Evolutionary conservation across 2,113 vertebrate species (phyloP).

Genomic region (Lophochroa leadbeateri): DNA sequence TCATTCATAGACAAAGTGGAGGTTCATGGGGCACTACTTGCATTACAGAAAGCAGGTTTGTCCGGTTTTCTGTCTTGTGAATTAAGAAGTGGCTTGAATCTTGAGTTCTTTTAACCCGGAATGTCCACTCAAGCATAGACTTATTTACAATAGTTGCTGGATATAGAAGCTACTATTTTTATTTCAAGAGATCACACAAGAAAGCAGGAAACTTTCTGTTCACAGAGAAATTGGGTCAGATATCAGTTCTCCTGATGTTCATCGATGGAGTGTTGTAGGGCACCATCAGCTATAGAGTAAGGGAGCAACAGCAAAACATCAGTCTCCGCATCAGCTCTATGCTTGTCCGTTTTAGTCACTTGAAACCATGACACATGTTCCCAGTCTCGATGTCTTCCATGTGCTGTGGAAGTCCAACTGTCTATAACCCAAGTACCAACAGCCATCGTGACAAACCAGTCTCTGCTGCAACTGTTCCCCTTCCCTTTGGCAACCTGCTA

Average conservation of each 20-base stretch:
- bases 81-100: not conserved
- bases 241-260: not conserved
- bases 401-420: slow-evolving; percentile 63
- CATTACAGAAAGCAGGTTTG: not conserved
- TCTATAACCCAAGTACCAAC: not conserved
- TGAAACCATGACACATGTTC: not conserved
- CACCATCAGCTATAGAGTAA: not conserved
- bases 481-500: not conserved
- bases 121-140: not conserved
- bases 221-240: not conserved
- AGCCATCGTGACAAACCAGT: slow-evolving; percentile 39
- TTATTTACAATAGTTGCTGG: not conserved
- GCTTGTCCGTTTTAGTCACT: not conserved
- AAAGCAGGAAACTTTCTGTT: not conserved
- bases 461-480: slow-evolving; percentile 37
- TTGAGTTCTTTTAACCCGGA: not conserved
- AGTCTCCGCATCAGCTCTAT: slow-evolving; percentile 3
- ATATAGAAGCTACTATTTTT: not conserved
- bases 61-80: not conserved
- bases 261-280: not conserved
- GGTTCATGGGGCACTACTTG: not conserved
- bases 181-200: not conserved
- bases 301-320: not conserved
- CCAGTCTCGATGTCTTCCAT: slow-evolving; percentile 53
- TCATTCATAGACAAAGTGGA: not conserved